phyloP scores from a whole-genome alignment of 2,797 vertebrate species.

The Oreonectes daqikongensis region DNA sequence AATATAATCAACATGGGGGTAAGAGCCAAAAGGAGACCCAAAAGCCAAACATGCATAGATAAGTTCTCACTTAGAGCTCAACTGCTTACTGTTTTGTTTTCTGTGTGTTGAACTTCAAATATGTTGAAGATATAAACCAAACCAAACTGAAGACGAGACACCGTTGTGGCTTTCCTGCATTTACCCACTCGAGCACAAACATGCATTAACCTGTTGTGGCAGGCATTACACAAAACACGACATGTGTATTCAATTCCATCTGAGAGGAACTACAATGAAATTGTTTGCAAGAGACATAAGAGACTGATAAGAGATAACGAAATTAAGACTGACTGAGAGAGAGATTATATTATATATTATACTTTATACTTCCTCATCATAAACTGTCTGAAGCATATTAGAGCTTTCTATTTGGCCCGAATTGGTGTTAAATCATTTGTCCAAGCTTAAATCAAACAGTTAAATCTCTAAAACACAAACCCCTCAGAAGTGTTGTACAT shows the following conservation, averaged over 20 bases:
- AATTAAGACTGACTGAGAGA: background rate
- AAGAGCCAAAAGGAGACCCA: background rate
- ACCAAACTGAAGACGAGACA: background rate
- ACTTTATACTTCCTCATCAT: too few relatives aligned
- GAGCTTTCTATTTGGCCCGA: too few relatives aligned
- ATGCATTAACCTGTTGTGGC: conserved; percentile 15
- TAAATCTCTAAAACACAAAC: background rate
- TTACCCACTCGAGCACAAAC: background rate
- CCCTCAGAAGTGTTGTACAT: background rate
- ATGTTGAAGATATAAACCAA: background rate
- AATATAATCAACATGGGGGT: too few relatives aligned
- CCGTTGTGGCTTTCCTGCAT: background rate
- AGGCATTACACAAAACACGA: conserved; percentile 18
- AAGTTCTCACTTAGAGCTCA: background rate
- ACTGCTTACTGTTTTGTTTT: background rate
- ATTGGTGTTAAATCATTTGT: background rate
- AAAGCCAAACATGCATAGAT: background rate
- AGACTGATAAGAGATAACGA: background rate
- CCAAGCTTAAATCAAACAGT: background rate
- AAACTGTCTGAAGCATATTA: too few relatives aligned
- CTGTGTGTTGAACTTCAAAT: background rate
- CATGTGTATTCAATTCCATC: conserved; percentile 10
- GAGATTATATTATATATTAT: too few relatives aligned
- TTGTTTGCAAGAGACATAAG: background rate
- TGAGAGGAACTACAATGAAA: background rate